Evolutionary conservation across 2,888 invertebrate genomes (phyloP), one percentile per base, ranked within the genome.

Genomic region (Smittia sp.): DNA sequence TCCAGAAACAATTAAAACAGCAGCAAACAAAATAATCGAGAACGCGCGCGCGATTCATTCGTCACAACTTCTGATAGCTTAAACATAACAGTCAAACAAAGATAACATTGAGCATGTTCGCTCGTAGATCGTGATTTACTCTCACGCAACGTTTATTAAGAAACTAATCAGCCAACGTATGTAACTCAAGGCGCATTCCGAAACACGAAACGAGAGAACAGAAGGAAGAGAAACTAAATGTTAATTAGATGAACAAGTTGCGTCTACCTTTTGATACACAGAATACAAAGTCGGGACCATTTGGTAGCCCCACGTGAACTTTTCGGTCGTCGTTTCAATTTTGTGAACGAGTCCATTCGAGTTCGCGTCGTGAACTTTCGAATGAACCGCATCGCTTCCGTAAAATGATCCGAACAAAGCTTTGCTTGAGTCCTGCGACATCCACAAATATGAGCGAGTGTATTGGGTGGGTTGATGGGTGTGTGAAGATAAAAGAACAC

Each of bases 241-340:
- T 20, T 18, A 46, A 46, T 46, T 46, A 46, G 11, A 46, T 58
- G n/a, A 7, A 6, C 9, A 18, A 9, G 3, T 52, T 7, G 52
- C 4, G 15, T 58, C 79, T 85, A 92, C 93, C 93, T 93, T 93
- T 86, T 93, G 92, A 80, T 91, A 90, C 82, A 88, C 87, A 81
- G 90, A 89, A 84, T 92, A 93, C 80, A 93, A 86, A 80, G 91
- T 90, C 78, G 93, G 92, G 80, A 92, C 87, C 78, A 92, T 89
- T 85, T 93, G 92, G 84, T 90, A 93, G 82, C 91, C 91, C 92
- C 93, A 93, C 80, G 81, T 81, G 77, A 80, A 79, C 77, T 81
- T 82, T 77, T 81, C 79, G 76, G 78, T 54, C 1, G 69, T 69
- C 22, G 38, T 67, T 67, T 69, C 69, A 54, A 67, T 41, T 41